Conservation (phyloP, 2,113 vertebrate species). For the Oceanodroma tethys region DNA sequence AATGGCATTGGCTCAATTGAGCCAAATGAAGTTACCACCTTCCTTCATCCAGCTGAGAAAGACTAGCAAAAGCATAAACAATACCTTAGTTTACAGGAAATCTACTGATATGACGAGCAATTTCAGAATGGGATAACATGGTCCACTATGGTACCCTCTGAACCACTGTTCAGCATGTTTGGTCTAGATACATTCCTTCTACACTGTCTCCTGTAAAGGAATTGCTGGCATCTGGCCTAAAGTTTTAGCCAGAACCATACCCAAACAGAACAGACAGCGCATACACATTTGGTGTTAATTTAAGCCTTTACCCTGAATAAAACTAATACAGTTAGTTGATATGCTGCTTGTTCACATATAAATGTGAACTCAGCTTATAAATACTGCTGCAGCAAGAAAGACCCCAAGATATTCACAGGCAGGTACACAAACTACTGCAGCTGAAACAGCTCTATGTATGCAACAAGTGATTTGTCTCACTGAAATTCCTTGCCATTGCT, state of each 20-base stretch:
- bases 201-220: not conserved
- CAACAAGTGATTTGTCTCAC: not conserved
- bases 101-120: not conserved
- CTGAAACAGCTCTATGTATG: not conserved
- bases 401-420: not conserved
- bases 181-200: not conserved
- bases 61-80: not conserved
- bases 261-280: not conserved
- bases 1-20: not conserved
- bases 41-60: not conserved
- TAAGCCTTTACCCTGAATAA: not conserved
- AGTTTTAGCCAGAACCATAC: not conserved
- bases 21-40: not conserved
- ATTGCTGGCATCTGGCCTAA: not conserved
- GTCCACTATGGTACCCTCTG: not conserved
- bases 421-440: not conserved
- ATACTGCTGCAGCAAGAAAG: not conserved
- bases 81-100: not conserved
- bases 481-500: not conserved
- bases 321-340: not conserved
- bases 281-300: not conserved
- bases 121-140: not conserved
- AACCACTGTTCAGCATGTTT: not conserved
- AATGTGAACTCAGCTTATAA: no score
- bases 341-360: not conserved